A percentile compares a stretch with the other conserved stretches of the same genome.
phyloP scores from a whole-genome alignment of 2,888 invertebrate genomes.

The Escarpia spicata region DNA sequence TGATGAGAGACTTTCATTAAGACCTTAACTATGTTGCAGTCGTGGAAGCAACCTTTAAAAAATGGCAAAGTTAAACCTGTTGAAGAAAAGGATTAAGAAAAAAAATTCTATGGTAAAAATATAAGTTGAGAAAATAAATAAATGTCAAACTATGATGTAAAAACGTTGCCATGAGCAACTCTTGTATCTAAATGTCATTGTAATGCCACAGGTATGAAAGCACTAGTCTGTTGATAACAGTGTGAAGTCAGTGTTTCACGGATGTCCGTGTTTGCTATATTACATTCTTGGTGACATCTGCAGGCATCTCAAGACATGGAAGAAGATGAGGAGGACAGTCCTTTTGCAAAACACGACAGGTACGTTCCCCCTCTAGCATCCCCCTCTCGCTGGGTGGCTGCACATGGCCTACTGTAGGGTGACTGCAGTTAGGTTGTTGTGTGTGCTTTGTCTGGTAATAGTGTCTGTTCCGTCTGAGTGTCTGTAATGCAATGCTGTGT shows the following conservation, averaged over 20 bases:
- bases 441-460: neutral
- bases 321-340: conserved; percentile 45
- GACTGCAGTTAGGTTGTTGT: neutral
- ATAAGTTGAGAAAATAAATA: too few species aligned
- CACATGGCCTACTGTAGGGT: neutral
- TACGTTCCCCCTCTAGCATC: conserved; percentile 33
- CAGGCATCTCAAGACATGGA: conserved; percentile 33
- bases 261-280: neutral
- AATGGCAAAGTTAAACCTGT: too few species aligned
- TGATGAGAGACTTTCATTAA: too few species aligned
- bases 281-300: neutral
- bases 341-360: conserved; percentile 63
- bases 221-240: neutral
- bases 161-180: neutral
- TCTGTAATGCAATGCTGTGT: neutral
- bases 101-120: too few species aligned
- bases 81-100: too few species aligned
- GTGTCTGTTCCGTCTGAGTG: neutral
- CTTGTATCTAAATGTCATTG: neutral
- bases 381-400: too few species aligned
- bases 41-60: too few species aligned
- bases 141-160: too few species aligned
- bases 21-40: too few species aligned
- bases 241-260: neutral
- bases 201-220: neutral